Percentiles rank a stretch among this genome's conserved stretches.
phyloP scores from a whole-genome alignment of 2,888 invertebrate species.

The Hydropsyche betteni region DNA sequence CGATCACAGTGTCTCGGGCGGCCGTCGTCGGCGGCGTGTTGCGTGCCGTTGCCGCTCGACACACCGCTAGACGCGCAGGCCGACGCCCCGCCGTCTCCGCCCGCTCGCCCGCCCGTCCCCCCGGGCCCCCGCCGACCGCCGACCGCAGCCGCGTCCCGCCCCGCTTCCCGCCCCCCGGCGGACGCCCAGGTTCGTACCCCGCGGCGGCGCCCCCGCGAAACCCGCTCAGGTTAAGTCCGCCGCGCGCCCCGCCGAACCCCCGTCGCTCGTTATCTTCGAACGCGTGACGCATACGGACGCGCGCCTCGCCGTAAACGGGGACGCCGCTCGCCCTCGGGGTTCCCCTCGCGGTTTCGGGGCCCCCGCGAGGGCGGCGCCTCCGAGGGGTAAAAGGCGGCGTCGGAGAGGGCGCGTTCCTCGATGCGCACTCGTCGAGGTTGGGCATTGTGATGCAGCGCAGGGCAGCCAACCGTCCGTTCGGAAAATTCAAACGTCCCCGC shows the following conservation, averaged over 20 bases:
- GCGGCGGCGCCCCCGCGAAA: background rate
- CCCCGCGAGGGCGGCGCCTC: background rate
- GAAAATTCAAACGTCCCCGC: no score
- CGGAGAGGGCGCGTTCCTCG: background rate
- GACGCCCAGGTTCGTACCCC: background rate
- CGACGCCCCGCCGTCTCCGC: no score
- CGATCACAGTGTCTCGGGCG: background rate
- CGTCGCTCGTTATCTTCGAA: background rate
- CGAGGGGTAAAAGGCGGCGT: no score
- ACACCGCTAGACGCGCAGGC: background rate
- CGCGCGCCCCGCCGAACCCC: background rate
- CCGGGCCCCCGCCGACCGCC: no score
- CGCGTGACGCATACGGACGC: background rate
- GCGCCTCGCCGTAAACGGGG: background rate
- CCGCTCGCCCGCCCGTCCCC: no score
- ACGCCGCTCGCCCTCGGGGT: no score
- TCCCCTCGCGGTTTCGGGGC: no score
- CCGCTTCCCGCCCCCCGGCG: background rate
- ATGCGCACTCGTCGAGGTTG: background rate
- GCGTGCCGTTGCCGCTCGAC: conserved; percentile 14
- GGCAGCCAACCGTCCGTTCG: no score
- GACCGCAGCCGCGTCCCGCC: no score
- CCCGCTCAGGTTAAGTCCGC: background rate
- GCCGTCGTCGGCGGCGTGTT: conserved; percentile 24
- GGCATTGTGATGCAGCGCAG: conserved; percentile 9